phyloP scores from a whole-genome alignment of 2,113 vertebrate species.

The Cyanoramphus novaezelandiae region DNA sequence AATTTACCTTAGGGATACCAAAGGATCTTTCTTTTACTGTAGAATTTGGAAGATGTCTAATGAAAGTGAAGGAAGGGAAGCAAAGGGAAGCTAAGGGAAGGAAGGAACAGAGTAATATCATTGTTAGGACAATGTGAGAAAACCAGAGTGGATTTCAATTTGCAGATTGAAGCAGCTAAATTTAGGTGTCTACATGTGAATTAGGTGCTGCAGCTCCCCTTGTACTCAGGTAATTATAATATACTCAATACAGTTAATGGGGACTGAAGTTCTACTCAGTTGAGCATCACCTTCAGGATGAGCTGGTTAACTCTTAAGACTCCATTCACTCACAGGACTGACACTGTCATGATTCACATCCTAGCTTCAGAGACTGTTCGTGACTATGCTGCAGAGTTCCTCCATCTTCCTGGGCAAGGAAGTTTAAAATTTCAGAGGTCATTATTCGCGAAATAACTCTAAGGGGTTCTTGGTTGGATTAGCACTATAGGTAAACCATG shows the following conservation, averaged over 20 bases:
- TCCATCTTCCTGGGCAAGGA: neutral
- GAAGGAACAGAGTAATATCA: neutral
- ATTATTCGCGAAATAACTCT: neutral
- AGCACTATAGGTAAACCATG: neutral
- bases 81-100: neutral
- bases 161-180: neutral
- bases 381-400: neutral
- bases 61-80: neutral
- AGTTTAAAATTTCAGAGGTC: neutral
- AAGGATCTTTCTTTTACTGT: neutral
- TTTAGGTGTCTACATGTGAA: neutral
- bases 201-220: neutral
- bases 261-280: neutral
- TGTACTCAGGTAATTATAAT: neutral
- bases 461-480: neutral
- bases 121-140: neutral
- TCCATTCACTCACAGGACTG: neutral
- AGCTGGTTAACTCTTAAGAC: neutral
- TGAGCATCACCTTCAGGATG: neutral
- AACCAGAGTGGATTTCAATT: neutral
- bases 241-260: neutral
- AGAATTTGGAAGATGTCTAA: neutral
- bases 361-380: neutral
- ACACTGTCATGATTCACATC: neutral
- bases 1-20: neutral